Percentiles rank a stretch among this genome's conserved stretches.
These are phyloP conservation scores for Lasioglossum villosulum DNA, from an alignment of 2,888 invertebrate genomes.

Conservation along the genomic window DNA sequence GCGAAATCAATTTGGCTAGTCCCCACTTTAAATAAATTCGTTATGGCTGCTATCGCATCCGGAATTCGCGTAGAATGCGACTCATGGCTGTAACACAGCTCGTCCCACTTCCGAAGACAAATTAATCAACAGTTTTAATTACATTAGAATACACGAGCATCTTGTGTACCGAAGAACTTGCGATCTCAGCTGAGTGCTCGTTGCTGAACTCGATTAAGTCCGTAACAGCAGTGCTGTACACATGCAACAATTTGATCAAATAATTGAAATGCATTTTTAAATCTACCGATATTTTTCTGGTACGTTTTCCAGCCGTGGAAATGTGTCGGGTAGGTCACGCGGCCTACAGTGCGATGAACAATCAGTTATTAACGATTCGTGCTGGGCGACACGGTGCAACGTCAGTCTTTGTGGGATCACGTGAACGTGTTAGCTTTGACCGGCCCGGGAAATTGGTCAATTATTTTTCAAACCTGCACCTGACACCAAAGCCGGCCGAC, in stretches of 20 bases:
- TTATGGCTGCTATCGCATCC: neutral
- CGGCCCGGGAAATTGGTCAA: neutral
- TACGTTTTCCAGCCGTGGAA: too few relatives aligned
- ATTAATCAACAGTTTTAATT: constrained; percentile 40
- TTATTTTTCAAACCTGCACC: constrained; percentile 15
- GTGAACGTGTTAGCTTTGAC: neutral
- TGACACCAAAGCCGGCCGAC: neutral
- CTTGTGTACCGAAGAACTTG: constrained; percentile 11
- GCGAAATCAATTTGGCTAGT: constrained; percentile 19
- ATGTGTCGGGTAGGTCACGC: too few relatives aligned
- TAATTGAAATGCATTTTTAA: neutral
- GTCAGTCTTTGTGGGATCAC: neutral
- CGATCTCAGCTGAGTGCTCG: constrained; percentile 4
- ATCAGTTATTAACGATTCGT: neutral
- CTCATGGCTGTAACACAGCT: neutral
- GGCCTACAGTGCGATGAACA: too few relatives aligned
- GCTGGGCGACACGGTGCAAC: neutral
- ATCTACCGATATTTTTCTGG: neutral
- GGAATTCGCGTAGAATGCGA: neutral
- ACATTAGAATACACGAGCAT: constrained; percentile 8
- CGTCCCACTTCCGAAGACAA: constrained; percentile 20
- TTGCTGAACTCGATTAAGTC: neutral
- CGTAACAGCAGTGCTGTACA: neutral
- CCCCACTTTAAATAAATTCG: neutral
- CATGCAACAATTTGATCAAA: neutral